phyloP scores from a whole-genome alignment of 2,113 vertebrate species.

The Microtus richardsoni region DNA sequence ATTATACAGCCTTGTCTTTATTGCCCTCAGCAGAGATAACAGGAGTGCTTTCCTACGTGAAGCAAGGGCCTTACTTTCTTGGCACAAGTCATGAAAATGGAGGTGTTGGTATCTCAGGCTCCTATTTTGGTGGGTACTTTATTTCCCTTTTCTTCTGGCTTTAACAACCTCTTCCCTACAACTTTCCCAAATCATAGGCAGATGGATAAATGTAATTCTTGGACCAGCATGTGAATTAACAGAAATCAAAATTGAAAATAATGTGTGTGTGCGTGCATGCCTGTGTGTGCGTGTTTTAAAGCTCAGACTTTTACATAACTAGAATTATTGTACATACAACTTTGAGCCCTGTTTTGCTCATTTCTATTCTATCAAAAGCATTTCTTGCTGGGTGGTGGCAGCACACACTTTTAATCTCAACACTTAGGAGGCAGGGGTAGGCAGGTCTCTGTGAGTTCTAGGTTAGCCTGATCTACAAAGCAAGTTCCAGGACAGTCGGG shows the following conservation, averaged over 20 bases:
- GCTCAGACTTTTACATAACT: neutral
- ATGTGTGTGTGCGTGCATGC: neutral
- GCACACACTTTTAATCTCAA: neutral
- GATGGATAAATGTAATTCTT: neutral
- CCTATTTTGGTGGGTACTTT: neutral
- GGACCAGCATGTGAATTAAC: neutral
- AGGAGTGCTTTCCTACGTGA: neutral
- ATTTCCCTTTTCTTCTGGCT: neutral
- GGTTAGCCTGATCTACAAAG: neutral
- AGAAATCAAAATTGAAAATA: neutral
- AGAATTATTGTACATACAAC: neutral
- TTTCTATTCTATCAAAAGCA: conserved; percentile 21
- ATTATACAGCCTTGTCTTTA: neutral
- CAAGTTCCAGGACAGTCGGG: neutral
- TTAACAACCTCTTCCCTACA: neutral
- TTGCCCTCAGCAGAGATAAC: neutral
- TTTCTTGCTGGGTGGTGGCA: neutral
- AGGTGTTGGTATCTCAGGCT: neutral
- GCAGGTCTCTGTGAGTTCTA: neutral
- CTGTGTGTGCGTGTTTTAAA: neutral
- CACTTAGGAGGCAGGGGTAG: neutral
- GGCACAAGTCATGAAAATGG: neutral
- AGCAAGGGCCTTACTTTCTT: neutral
- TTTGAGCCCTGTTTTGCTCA: neutral
- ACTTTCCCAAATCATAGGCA: neutral